Evolutionary conservation across 1,140 invertebrate species (phyloP), one percentile per base, ranked within the genome.

Genomic region (Battus philenor): DNA sequence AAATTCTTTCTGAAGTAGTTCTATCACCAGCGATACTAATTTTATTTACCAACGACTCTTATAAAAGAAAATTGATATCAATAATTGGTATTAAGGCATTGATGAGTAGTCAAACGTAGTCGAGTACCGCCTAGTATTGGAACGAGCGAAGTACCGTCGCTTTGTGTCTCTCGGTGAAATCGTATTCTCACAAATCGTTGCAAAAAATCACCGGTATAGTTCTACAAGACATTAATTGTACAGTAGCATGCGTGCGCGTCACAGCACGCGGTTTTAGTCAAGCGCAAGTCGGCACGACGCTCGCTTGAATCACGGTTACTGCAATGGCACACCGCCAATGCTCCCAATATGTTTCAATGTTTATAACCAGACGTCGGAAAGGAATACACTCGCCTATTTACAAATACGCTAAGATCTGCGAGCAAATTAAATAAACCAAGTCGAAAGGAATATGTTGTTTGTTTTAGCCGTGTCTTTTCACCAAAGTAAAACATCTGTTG

Each of bases 81-180:
- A n/a, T n/a, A n/a, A n/a, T n/a, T n/a, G n/a, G n/a, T n/a, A n/a
- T n/a, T n/a, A n/a, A n/a, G n/a, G n/a, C n/a, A n/a, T n/a, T n/a
- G n/a, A n/a, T n/a, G n/a, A n/a, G n/a, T n/a, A n/a, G n/a, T n/a
- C n/a, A n/a, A n/a, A n/a, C n/a, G n/a, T n/a, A n/a, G n/a, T n/a
- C n/a, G n/a, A n/a, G n/a, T n/a, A n/a, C n/a, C 72, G 74, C 70
- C 60, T 64, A 51, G 48, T 68, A 60, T 61, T 57, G 61, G 68
- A 79, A 71, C 59, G 69, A 83, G 73, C 73, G 77, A 79, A 83
- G 79, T 71, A 73, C 72, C 73, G 72, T 68, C 68, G 68, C 65
- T 54, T 50, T 59, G 30, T 60, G 69, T 70, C 73, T 83, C 70
- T 67, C 70, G 74, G 73, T 73, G 80, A 81, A 83, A 81, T 83